These are phyloP conservation scores for Jacana jacana DNA, from an alignment of 2,113 vertebrate species.

Conservation along the genomic window DNA sequence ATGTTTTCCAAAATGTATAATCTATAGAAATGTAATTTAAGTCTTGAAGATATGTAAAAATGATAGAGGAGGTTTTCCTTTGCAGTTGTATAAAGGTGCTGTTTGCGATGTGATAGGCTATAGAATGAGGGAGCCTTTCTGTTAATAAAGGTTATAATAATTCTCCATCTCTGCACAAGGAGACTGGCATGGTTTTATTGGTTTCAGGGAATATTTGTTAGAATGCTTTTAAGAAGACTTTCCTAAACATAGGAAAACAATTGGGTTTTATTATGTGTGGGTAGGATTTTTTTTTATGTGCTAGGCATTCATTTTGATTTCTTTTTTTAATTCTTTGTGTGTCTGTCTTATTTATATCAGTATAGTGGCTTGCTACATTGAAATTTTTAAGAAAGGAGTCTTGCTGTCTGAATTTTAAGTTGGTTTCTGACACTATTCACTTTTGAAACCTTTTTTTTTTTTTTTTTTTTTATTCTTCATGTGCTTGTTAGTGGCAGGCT, in stretches of 20 bases:
- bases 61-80: not conserved
- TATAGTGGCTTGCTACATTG: not conserved
- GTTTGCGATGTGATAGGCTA: not conserved
- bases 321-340: not conserved
- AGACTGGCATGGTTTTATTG: not conserved
- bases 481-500: not conserved
- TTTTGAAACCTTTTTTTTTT: not conserved
- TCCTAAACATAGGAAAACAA: rapidly evolving
- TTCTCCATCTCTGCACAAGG: not conserved
- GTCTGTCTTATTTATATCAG: not conserved
- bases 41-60: not conserved
- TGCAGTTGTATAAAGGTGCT: not conserved
- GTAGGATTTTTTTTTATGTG: not conserved
- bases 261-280: not conserved
- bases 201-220: not conserved
- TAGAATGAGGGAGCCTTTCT: not conserved
- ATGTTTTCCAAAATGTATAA: not conserved
- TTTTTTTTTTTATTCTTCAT: not conserved
- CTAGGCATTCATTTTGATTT: not conserved
- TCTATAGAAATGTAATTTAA: not conserved
- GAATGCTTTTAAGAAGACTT: not conserved
- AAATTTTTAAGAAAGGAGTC: not conserved
- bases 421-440: not conserved
- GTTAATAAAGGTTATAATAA: not conserved
- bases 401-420: not conserved